A percentile compares a stretch with the other conserved stretches of the same genome.
phyloP scores from a whole-genome alignment of 1,140 invertebrate genomes.

The Dendroctonus valens region DNA sequence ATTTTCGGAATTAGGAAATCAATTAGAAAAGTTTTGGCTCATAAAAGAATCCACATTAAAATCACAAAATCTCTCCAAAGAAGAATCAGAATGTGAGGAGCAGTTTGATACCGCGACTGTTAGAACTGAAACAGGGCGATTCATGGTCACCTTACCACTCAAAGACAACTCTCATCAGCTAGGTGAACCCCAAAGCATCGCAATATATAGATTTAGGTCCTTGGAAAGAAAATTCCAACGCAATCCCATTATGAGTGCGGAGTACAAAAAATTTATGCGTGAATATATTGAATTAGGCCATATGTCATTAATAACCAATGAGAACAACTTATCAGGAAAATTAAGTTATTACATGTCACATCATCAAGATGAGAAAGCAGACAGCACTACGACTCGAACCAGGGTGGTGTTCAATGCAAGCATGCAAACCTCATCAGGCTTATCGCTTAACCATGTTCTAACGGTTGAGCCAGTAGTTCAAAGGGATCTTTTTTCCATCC shows the following conservation, averaged over 20 bases:
- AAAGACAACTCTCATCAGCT: constrained; percentile 15
- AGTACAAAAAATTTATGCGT: background rate
- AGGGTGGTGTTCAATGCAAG: constrained; percentile 49
- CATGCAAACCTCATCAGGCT: constrained; percentile 21
- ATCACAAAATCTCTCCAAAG: constrained; percentile 5
- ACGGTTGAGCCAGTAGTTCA: constrained; percentile 42
- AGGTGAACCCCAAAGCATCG: constrained; percentile 18
- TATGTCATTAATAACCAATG: constrained; percentile 3
- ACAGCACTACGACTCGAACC: constrained; percentile 42
- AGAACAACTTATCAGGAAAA: background rate
- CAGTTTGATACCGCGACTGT: constrained; percentile 20
- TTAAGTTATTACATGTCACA: constrained; percentile 49
- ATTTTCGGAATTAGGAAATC: background rate
- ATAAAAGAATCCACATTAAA: constrained; percentile 12
- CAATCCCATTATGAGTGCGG: background rate
- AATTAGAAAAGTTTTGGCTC: constrained; percentile 29
- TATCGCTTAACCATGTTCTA: constrained; percentile 42
- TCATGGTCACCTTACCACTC: constrained; percentile 32
- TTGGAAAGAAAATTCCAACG: background rate
- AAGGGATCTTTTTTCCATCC: constrained; percentile 41
- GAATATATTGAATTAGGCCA: constrained; percentile 7
- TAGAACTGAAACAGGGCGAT: constrained; percentile 19
- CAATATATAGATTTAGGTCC: constrained; percentile 4
- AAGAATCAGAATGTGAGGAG: constrained; percentile 26
- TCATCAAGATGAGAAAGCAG: constrained; percentile 47